phyloP scores from a whole-genome alignment of 2,797 vertebrate species.

The Arremon aurantiirostris region DNA sequence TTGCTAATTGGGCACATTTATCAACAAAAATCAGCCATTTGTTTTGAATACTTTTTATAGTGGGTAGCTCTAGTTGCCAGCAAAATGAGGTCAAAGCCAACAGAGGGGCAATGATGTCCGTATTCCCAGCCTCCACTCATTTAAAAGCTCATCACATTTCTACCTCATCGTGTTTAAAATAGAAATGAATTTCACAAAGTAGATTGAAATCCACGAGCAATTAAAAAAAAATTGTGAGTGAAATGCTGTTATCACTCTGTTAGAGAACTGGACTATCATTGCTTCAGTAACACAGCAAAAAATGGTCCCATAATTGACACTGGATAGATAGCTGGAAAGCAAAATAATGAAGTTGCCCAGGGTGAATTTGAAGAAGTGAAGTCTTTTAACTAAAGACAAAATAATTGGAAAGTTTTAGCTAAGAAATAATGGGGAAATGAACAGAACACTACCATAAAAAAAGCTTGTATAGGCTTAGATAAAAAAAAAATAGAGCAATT shows the following conservation, averaged over 20 bases:
- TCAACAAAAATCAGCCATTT: neutral
- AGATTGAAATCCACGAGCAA: neutral
- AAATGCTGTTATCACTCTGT: neutral
- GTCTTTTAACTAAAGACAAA: slow-evolving; percentile 55
- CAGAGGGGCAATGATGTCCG: neutral
- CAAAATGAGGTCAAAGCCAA: neutral
- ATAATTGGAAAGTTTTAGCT: slow-evolving; percentile 57
- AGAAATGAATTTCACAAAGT: slow-evolving; percentile 4
- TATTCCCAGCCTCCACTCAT: neutral
- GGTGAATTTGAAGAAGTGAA: slow-evolving; percentile 34
- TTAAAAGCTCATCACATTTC: neutral
- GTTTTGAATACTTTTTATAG: neutral
- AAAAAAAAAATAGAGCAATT: slow-evolving; percentile 37
- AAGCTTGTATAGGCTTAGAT: slow-evolving; percentile 29
- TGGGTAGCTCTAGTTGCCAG: neutral
- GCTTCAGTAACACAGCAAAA: neutral
- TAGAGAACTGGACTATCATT: neutral
- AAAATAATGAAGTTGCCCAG: slow-evolving; percentile 53
- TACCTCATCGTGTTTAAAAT: neutral
- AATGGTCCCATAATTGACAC: slow-evolving; percentile 13
- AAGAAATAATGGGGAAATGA: slow-evolving; percentile 56
- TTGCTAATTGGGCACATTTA: neutral
- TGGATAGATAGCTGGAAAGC: slow-evolving; percentile 1
- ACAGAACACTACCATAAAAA: slow-evolving; percentile 17
- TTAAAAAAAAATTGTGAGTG: neutral